These are phyloP conservation scores for Sialia sialis DNA, from an alignment of 2,113 vertebrate species.

Conservation along the genomic window DNA sequence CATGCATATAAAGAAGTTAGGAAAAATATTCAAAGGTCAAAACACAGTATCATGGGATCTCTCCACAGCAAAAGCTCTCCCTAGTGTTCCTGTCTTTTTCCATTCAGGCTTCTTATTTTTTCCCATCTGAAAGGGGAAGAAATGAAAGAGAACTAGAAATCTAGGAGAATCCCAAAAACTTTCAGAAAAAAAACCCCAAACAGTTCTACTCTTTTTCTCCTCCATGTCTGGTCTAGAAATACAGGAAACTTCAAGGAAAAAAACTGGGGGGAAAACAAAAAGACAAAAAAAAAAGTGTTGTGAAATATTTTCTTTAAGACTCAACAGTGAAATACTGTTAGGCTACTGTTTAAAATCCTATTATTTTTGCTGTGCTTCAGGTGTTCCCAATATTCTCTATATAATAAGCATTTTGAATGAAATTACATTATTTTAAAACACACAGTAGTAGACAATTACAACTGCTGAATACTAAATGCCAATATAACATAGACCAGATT, in stretches of 20 bases:
- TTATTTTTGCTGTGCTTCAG: conserved; percentile 40
- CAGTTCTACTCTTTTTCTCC: background rate
- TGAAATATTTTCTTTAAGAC: background rate
- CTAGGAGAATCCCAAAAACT: background rate
- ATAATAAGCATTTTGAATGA: conserved; percentile 48
- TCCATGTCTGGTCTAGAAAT: background rate
- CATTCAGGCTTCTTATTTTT: background rate
- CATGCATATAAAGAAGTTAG: background rate
- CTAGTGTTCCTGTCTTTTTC: background rate
- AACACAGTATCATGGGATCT: background rate
- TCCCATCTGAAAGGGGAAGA: background rate
- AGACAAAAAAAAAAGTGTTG: too few relatives aligned
- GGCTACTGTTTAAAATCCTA: conserved; percentile 27
- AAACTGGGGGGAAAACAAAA: accelerated
- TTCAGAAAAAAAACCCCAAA: background rate
- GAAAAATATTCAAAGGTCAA: conserved; percentile 21
- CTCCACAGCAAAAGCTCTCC: background rate
- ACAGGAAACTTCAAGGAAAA: background rate
- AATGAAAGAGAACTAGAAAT: background rate
- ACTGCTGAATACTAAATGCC: conserved; percentile 48
- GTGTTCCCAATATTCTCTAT: conserved; percentile 43
- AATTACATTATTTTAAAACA: conserved; percentile 53
- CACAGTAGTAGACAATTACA: conserved; percentile 47
- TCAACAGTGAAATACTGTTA: background rate
- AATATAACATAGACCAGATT: conserved; percentile 24